Base-by-base conservation (phyloP, 2,888 invertebrate species). In the Glaucopsyche alexis region DNA sequence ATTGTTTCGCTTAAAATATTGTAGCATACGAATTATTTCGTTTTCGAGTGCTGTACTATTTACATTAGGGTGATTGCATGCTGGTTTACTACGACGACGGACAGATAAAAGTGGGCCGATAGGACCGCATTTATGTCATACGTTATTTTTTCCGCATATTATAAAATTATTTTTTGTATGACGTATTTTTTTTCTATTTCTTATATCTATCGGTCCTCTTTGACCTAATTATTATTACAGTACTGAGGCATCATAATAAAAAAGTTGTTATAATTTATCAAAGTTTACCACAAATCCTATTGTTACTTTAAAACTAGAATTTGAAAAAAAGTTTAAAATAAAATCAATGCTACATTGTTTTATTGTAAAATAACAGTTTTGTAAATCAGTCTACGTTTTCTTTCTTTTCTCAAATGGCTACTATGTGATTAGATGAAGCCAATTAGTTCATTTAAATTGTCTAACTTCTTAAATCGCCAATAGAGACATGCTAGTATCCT, bases 1-100 rank as follows among this genome's bases (percentile, higher is more conserved):
- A 81, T 86, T 88, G 84, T 88, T 86, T 80, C 83, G 90, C 90
- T 90, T 91, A 84, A 81, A 86, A 86, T 83, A 79, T 82, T 75
- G 83, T 87, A 87, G 88, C 81, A 79, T 82, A 85, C 81, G 82
- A 84, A 82, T 82, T 86, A 84, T 87, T 87, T 85, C 84, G 81
- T 86, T 87, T 42, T 84, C 85, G 80, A 83, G 81, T 90, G 87
- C 80, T 78, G 86, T 90, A 90, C 88, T 85, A 75, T 79, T 80
- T 74, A 71, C 73, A 47, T 76, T 75, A 79, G 79, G 81, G 82
- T 80, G 78, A 83, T 80, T 89, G 90, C 90, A 90, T 90, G 90
- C 81, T 79, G 80, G 73, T 76, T 78, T 38, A 29, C 14, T 69
- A 69, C 69, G 16, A 67, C 11, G 45, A 19, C 40, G 7, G 16